phyloP scores from a whole-genome alignment of 2,113 vertebrate species.

The mouse (Mus musculus) region GRCm39 chr1:187183501-187184000 shows the following conservation, averaged over 20 bases:
- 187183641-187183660: background rate
- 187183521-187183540: background rate
- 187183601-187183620: background rate
- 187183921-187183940: background rate
- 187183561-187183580: no score
- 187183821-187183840: background rate
- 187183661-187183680: background rate
- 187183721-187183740: background rate
- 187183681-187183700: background rate
- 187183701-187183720: background rate
- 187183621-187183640: background rate
- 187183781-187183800: background rate
- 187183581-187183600: no score
- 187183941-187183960: background rate
- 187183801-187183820: background rate
- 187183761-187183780: background rate
- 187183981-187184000: background rate
- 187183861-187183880: background rate
- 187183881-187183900: accelerated
- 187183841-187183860: background rate
- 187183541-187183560: background rate
- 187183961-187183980: accelerated
- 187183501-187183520: background rate
- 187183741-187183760: background rate
- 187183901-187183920: background rate